Evolutionary conservation across 2,797 vertebrate species (phyloP).

Genomic region (Sphenodon punctatus): DNA sequence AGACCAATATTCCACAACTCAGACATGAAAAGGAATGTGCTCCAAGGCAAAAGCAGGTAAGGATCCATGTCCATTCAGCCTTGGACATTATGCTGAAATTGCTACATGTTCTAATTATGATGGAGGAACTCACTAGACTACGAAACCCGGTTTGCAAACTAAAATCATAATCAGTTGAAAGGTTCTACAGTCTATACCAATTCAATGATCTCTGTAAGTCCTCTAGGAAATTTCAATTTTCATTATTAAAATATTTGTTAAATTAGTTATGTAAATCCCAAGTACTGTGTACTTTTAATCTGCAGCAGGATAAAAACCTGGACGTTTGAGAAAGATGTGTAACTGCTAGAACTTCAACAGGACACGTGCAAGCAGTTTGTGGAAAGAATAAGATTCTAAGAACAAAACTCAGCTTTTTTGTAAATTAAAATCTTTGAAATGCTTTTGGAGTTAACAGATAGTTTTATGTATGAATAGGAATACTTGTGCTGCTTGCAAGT

Average conservation of each 20-base stretch:
- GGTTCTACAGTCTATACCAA: background rate
- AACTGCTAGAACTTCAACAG: background rate
- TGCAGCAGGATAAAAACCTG: background rate
- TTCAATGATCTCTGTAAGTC: background rate
- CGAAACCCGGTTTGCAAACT: too few species aligned
- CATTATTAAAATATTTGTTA: background rate
- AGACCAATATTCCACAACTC: background rate
- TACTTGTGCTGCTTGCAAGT: background rate
- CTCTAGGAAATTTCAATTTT: background rate
- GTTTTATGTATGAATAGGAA: background rate
- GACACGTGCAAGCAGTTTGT: background rate
- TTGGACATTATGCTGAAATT: background rate
- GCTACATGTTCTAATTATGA: background rate
- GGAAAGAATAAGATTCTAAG: background rate
- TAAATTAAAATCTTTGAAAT: background rate
- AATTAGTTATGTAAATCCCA: background rate
- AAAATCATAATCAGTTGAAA: background rate
- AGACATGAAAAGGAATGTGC: background rate
- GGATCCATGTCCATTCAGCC: background rate
- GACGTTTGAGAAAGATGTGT: background rate
- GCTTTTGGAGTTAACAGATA: background rate
- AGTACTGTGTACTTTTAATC: background rate
- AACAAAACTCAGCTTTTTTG: background rate
- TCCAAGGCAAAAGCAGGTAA: background rate
- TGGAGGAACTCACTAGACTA: constrained; percentile 16